Evolutionary conservation across 2,113 vertebrate genomes (phyloP), one percentile per base, ranked within the genome.

Genomic region (Falcunculus frontatus): DNA sequence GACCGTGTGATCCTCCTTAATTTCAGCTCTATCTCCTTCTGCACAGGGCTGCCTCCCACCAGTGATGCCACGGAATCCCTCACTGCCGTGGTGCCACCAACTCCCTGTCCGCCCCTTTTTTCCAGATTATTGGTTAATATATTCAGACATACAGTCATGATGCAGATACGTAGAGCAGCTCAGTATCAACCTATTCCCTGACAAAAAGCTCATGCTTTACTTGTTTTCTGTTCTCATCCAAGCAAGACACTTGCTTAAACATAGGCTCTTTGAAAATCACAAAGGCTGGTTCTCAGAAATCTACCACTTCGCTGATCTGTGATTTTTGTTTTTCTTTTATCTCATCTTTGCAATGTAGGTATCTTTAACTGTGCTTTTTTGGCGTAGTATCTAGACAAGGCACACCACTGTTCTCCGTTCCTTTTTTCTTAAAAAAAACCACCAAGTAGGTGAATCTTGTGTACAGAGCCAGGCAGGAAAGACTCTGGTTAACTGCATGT

Each of bases 31-130:
- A 57, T 10, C 44, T n/a, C 52, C 21, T 35, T 14, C 92, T 56
- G 53, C 79, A 47, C 0, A 2, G 17, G 26, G 53, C 32, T 81
- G 73, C 14, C 20, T 65, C 52, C 73, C 73, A 56, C 26, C 13
- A 3, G 55, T 1, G 39, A 57, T 2, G 5, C 32, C 3, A 3
- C 1, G 1, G 19, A 8, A 13, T 25, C 29, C 26, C 35, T 92
- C 35, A 3, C 19, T 13, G 50, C 35, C 63, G 49, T 10, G 0
- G 2, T 32, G 33, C 18, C 7, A 5, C 55, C 69, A 84, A 11
- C 16, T 60, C 39, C 11, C 49, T 4, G 3, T 15, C 33, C 32
- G 4, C 6, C 13, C 52, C 35, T 60, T 59, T 49, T 25, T n/a
- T 16, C 52, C 77, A 55, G 9, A 7, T 50, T 55, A 62, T 9